A percentile compares a stretch with the other conserved stretches of the same genome.
Conservation (phyloP, 2,888 invertebrate species). For the Caenorhabditis becei region DNA sequence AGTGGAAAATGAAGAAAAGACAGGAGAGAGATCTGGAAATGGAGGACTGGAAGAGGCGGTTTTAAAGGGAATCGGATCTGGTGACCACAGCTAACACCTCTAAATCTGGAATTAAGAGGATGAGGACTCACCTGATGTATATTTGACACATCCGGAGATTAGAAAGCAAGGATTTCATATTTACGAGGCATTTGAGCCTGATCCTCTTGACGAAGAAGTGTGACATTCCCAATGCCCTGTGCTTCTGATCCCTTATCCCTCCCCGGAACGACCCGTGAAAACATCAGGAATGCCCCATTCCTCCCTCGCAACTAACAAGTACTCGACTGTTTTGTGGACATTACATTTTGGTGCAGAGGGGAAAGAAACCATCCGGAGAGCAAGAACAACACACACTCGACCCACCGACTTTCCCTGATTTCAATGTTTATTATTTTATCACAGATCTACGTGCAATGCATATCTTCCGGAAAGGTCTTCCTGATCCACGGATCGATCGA, state of each 20-base stretch:
- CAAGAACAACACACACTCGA: neutral
- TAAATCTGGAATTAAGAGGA: neutral
- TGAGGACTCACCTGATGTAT: neutral
- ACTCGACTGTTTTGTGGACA: conserved; percentile 22
- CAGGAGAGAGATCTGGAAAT: no score
- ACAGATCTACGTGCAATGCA: conserved; percentile 9
- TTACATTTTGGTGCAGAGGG: conserved; percentile 1
- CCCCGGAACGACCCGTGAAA: neutral
- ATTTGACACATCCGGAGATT: neutral
- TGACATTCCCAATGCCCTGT: no score
- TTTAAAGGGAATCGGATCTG: neutral
- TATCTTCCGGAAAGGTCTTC: conserved; percentile 9
- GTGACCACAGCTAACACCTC: neutral
- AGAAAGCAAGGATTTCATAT: neutral
- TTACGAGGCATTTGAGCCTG: no score
- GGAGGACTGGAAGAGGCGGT: neutral
- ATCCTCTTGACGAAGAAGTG: no score
- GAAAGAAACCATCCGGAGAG: conserved; percentile 12
- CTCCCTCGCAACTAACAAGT: neutral
- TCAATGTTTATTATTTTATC: conserved; percentile 3
- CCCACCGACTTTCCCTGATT: neutral
- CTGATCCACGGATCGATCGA: conserved; percentile 17
- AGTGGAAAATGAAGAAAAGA: neutral
- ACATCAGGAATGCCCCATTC: neutral
- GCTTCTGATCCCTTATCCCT: neutral